A percentile compares a stretch with the other conserved stretches of the same genome.
Conservation (phyloP, 2,888 invertebrate genomes). For the Lissocephala sabroskyi region DNA sequence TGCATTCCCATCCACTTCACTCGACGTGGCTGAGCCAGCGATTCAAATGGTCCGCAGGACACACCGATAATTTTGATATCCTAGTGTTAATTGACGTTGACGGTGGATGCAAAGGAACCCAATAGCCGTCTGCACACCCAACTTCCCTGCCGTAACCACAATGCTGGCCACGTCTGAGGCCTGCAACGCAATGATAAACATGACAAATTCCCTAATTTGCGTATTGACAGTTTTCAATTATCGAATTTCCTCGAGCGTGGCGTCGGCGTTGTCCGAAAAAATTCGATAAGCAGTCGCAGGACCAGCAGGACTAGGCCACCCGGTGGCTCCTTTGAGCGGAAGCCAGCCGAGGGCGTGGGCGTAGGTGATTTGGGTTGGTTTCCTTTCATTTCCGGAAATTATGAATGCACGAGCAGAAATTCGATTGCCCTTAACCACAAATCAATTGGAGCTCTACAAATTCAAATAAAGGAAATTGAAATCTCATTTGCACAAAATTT, state of each 20-base stretch:
- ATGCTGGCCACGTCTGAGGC: conserved; percentile 16
- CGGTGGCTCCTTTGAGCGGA: too few relatives aligned
- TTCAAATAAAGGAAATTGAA: too few relatives aligned
- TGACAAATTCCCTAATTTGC: conserved; percentile 59
- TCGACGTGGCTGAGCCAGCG: conserved; percentile 13
- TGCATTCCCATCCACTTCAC: conserved; percentile 10
- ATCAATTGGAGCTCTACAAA: too few relatives aligned
- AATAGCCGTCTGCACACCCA: not conserved
- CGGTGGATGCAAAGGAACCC: conserved; percentile 8
- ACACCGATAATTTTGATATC: conserved; percentile 21
- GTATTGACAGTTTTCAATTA: conserved; percentile 65
- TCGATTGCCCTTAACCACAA: too few relatives aligned
- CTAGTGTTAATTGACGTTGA: conserved; percentile 11
- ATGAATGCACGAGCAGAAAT: too few relatives aligned
- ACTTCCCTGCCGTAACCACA: conserved; percentile 9
- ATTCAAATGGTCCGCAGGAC: conserved; percentile 53
- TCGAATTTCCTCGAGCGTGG: conserved; percentile 45
- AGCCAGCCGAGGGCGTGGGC: too few relatives aligned
- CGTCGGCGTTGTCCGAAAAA: not conserved
- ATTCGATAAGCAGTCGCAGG: too few relatives aligned
- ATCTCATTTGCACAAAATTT: too few relatives aligned
- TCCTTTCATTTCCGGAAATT: too few relatives aligned
- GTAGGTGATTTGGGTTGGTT: too few relatives aligned
- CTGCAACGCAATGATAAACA: conserved; percentile 40
- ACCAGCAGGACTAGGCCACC: too few relatives aligned